phyloP scores from a whole-genome alignment of 2,888 invertebrate genomes.

The Sinotaia quadrata region DNA sequence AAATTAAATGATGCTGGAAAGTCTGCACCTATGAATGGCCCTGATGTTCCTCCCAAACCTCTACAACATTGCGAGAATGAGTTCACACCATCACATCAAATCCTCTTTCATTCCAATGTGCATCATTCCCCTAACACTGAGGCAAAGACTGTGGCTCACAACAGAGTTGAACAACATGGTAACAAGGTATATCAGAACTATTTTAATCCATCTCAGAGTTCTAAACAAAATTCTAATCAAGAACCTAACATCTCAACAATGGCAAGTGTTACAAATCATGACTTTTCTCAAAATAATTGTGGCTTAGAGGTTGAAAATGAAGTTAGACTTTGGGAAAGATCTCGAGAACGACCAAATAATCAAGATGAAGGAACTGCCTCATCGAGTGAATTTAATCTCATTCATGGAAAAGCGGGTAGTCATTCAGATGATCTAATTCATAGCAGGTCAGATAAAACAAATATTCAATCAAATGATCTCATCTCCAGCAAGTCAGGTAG shows the following conservation, averaged over 20 bases:
- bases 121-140: background rate
- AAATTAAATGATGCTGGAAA: conserved; percentile 27
- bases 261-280: conserved; percentile 35
- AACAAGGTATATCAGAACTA: conserved; percentile 27
- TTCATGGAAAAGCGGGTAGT: no score
- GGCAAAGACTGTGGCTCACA: background rate
- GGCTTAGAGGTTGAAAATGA: conserved; percentile 14
- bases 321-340: conserved; percentile 5
- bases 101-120: conserved; percentile 15
- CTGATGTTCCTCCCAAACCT: background rate
- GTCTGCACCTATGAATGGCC: background rate
- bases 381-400: no score
- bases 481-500: no score
- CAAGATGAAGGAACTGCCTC: no score
- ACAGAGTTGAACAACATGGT: background rate
- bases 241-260: conserved; percentile 36
- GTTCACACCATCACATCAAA: conserved; percentile 5
- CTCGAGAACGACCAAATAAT: conserved; percentile 5
- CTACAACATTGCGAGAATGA: background rate
- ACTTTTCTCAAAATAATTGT: conserved; percentile 31
- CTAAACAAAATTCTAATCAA: conserved; percentile 19
- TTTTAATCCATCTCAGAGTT: conserved; percentile 17
- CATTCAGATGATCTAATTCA: no score
- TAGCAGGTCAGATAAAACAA: no score
- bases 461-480: no score